Evolutionary conservation across 2,888 invertebrate genomes (phyloP), one percentile per base, ranked within the genome.

Genomic region (Drosophila mimica): DNA sequence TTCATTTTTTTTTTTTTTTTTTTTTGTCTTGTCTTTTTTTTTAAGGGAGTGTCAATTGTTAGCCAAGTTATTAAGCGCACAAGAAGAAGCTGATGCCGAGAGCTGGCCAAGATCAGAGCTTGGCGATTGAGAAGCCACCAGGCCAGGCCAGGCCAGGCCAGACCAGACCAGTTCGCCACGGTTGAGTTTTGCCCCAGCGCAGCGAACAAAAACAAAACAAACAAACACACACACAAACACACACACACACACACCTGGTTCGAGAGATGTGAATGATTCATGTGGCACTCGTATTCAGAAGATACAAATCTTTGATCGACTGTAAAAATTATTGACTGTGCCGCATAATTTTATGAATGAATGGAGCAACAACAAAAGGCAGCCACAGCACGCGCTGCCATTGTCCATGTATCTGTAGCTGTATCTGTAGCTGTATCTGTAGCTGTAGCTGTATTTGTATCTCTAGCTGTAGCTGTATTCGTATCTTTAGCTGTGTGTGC

Each of bases 41-140:
- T 88, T 82, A 91, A 88, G 91, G 91, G 91, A 92, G 91, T 91
- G 91, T 92, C 91, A 92, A 91, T 91, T 91, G 91, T 85, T 85
- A 80, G 85, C 90, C 85, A 88, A 85, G 85, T 85, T 85, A 85
- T 85, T 89, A 85, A 89, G 84, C 81, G 82, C 76, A 72, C 74
- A 83, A 73, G 81, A 76, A 64, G 87, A 70, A 69, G 84, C 69
- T 69, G 69, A 69, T 15, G 51, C 57, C 30, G 58, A 57, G 38
- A 61, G 70, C 76, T 81, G 78, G 81, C 74, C 74, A 64, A 76
- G 74, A 74, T 76, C 64, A 30, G 56, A 60, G 79, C 56, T 20
- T n/a, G 36, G 33, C 49, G 81, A 78, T 76, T 54, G 77, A 70
- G 77, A 61, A 53, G 63, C 38, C 58, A 52, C 30, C 57, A 40